Evolutionary conservation across 2,888 invertebrate species (phyloP).

Genomic region (Sepioteuthis lessoniana): DNA sequence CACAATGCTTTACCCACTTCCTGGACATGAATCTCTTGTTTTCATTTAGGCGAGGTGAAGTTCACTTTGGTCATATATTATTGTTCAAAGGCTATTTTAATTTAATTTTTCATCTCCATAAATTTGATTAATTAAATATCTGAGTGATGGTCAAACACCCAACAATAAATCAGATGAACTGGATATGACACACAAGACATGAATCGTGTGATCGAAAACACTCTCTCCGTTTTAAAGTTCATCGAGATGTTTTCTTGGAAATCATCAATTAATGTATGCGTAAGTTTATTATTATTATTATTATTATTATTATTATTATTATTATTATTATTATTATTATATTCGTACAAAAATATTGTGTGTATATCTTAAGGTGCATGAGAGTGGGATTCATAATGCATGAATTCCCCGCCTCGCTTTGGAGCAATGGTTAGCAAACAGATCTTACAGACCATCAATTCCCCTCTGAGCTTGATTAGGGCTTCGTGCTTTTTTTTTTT

Average conservation of each 20-base stretch:
- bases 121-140: slow-evolving; percentile 23
- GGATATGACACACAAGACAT: neutral
- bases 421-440: no score
- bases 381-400: no score
- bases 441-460: no score
- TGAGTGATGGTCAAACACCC: neutral
- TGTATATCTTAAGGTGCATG: no score
- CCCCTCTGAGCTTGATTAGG: no score
- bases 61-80: neutral
- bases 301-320: no score
- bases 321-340: no score
- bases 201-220: neutral
- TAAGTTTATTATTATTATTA: no score
- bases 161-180: neutral
- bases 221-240: neutral
- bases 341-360: no score
- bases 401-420: no score
- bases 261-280: no score
- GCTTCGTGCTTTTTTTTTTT: no score
- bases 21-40: neutral
- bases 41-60: neutral
- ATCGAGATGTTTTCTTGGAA: neutral
- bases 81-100: slow-evolving; percentile 33
- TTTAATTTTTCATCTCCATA: slow-evolving; percentile 23
- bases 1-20: neutral